A percentile compares a stretch with the other conserved stretches of the same genome.
Evolutionary conservation across 2,797 vertebrate species (phyloP).

Genomic region (Semotilus atromaculatus): DNA sequence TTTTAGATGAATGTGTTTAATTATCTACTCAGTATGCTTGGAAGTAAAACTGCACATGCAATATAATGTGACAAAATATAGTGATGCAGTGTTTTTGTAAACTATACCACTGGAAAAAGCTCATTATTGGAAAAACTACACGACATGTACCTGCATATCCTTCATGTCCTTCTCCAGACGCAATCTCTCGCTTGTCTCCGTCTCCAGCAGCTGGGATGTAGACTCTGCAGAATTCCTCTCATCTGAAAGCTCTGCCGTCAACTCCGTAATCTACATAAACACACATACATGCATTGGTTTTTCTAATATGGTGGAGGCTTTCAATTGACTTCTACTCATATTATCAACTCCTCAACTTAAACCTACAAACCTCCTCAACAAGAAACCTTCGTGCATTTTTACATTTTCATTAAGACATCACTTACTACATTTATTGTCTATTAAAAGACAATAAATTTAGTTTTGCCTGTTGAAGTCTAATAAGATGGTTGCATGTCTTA

Average conservation of each 20-base stretch:
- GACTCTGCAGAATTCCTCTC: slow-evolving; percentile 96
- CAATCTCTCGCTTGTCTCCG: slow-evolving; percentile 90
- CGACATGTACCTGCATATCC: slow-evolving; percentile 87
- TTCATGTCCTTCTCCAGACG: slow-evolving; percentile 94
- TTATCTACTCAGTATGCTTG: not conserved
- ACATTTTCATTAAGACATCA: not conserved
- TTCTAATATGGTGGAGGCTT: slow-evolving; percentile 1
- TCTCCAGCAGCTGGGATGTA: slow-evolving; percentile 92
- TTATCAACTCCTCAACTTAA: not conserved
- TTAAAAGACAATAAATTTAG: not conserved
- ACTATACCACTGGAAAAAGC: not conserved
- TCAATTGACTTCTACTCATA: not conserved
- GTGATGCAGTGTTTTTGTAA: not conserved
- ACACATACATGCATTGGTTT: not conserved
- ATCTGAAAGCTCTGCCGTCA: slow-evolving; percentile 92
- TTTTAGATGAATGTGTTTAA: not conserved
- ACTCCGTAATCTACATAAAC: slow-evolving; percentile 85
- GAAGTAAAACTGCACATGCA: not conserved
- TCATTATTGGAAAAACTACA: not conserved
- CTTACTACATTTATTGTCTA: not conserved
- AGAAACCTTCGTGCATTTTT: not conserved
- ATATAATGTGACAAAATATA: not conserved
- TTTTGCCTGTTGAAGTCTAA: not conserved
- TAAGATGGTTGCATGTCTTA: slow-evolving; percentile 60
- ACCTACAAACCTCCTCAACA: too few relatives aligned